Evolutionary conservation across 2,113 vertebrate species (phyloP).

Genomic region (Cathartes aura): DNA sequence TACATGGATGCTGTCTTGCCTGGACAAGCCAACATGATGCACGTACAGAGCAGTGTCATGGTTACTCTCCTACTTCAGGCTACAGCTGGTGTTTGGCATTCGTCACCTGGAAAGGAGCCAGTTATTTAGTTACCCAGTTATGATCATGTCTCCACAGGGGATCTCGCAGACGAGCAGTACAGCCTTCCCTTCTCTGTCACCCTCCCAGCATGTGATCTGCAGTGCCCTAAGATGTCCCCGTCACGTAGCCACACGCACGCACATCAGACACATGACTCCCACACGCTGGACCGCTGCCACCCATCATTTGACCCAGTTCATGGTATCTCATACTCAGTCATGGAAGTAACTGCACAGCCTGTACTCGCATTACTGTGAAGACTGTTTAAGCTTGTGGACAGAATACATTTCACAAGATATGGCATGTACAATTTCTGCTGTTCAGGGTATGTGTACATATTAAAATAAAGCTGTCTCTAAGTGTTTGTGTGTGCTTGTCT

Average conservation of each 20-base stretch:
- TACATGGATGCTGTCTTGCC: not conserved
- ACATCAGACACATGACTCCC: not conserved
- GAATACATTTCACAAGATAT: not conserved
- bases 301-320: not conserved
- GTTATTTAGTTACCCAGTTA: not conserved
- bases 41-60: not conserved
- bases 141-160: not conserved
- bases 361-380: not conserved
- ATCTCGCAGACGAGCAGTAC: not conserved
- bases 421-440: not conserved
- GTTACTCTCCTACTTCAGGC: not conserved
- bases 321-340: not conserved
- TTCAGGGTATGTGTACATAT: not conserved
- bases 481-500: not conserved
- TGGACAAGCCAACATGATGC: not conserved
- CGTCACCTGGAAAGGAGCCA: not conserved
- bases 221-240: not conserved
- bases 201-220: not conserved
- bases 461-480: not conserved
- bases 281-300: not conserved
- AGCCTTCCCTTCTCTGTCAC: not conserved
- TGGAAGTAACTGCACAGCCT: not conserved
- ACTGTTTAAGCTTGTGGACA: not conserved
- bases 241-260: rapidly evolving
- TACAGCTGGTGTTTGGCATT: not conserved